These are phyloP conservation scores for Zoanthus solanderi DNA, from an alignment of 92 coral and sea anemone genomes.

Conservation along the genomic window DNA sequence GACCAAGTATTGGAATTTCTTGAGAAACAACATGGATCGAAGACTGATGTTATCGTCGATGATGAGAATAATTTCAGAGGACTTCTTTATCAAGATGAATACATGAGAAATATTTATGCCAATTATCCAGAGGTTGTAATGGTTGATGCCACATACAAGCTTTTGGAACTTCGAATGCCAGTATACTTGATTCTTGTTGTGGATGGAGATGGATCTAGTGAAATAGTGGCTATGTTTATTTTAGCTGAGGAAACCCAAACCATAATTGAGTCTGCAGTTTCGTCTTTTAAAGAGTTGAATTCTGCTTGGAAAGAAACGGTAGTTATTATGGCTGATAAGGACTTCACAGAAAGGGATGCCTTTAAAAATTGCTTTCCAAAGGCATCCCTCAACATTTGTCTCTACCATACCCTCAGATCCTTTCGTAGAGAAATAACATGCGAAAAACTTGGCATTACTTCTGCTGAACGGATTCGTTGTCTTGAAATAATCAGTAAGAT, in stretches of 20 bases:
- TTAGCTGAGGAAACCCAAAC: slow-evolving; percentile 71
- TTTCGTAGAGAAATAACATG: slow-evolving; percentile 65
- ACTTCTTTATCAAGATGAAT: slow-evolving; percentile 60
- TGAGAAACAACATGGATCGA: slow-evolving; percentile 53
- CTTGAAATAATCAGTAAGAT: slow-evolving; percentile 47
- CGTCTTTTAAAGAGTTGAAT: slow-evolving; percentile 49
- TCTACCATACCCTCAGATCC: slow-evolving; percentile 59
- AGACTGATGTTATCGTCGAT: slow-evolving; percentile 62
- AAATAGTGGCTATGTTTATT: slow-evolving; percentile 68
- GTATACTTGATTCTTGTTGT: slow-evolving; percentile 62
- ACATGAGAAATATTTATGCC: slow-evolving; percentile 60
- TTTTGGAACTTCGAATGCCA: slow-evolving; percentile 49
- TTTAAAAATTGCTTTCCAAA: slow-evolving; percentile 61
- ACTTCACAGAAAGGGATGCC: slow-evolving; percentile 73
- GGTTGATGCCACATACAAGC: slow-evolving; percentile 71
- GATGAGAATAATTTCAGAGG: slow-evolving; percentile 75
- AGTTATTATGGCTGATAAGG: slow-evolving; percentile 63
- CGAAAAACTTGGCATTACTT: slow-evolving; percentile 57
- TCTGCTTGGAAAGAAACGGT: slow-evolving; percentile 48
- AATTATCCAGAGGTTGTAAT: slow-evolving; percentile 63
- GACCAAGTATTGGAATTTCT: slow-evolving; percentile 48
- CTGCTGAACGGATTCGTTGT: slow-evolving; percentile 61
- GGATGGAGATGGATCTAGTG: slow-evolving; percentile 72
- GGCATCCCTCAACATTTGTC: slow-evolving; percentile 69
- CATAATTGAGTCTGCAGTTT: slow-evolving; percentile 54